phyloP scores from a whole-genome alignment of 92 coral and sea anemone genomes.

The Isaurus tuberculatus region DNA sequence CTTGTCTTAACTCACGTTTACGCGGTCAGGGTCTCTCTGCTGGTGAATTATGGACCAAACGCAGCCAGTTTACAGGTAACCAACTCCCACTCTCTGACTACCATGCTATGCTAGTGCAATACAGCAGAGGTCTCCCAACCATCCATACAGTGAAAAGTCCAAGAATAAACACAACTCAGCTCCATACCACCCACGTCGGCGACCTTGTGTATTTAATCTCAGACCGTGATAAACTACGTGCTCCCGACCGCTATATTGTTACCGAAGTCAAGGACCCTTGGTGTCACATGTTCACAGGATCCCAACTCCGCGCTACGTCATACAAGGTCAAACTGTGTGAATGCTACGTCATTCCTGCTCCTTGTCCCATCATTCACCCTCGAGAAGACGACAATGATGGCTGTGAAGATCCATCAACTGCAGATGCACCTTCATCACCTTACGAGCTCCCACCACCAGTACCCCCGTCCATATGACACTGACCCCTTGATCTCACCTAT shows the following conservation, averaged over 20 bases:
- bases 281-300: too few species aligned
- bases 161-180: conserved; percentile 3
- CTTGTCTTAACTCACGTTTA: conserved; percentile 22
- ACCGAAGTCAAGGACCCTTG: conserved; percentile 11
- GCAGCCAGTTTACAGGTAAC: conserved; percentile 42
- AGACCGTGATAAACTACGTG: too few species aligned
- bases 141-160: conserved; percentile 28
- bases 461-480: too few species aligned
- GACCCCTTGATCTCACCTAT: too few species aligned
- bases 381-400: too few species aligned
- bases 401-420: too few species aligned
- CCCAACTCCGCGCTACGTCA: conserved; percentile 42
- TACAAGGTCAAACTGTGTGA: conserved; percentile 52
- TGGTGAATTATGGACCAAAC: too few species aligned
- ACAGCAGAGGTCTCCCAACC: conserved; percentile 14
- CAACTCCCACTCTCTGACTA: conserved; percentile 47
- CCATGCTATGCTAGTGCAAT: conserved; percentile 26
- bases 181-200: conserved; percentile 31
- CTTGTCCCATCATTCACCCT: too few species aligned
- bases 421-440: too few species aligned
- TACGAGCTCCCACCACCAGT: too few species aligned
- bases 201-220: conserved; percentile 29
- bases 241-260: background rate
- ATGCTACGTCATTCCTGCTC: conserved; percentile 9
- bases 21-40: conserved; percentile 28